A percentile compares a stretch with the other conserved stretches of the same genome.
These are phyloP conservation scores for Vulpes lagopus DNA, from an alignment of 2,113 vertebrate species.

Conservation along the genomic window DNA sequence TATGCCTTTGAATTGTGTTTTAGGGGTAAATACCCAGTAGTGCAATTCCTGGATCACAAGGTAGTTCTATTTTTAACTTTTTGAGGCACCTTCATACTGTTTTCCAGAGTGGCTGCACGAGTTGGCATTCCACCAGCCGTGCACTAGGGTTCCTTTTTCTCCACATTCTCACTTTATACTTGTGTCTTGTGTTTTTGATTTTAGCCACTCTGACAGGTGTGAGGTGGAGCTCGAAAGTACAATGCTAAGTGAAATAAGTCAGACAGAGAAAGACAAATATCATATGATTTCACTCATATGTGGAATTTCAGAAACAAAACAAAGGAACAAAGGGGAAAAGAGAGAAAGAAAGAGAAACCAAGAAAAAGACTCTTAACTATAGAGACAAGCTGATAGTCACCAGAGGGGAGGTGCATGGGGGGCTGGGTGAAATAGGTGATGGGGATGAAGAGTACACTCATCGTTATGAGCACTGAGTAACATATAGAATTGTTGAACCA, in stretches of 20 bases:
- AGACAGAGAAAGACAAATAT: not conserved
- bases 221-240: not conserved
- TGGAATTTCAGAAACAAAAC: not conserved
- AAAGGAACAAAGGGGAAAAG: not conserved
- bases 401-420: not conserved
- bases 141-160: not conserved
- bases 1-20: not conserved
- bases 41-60: not conserved
- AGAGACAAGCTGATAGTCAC: not conserved
- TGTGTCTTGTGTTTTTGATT: not conserved
- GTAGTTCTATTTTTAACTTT: not conserved
- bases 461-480: not conserved
- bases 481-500: not conserved
- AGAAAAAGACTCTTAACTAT: not conserved
- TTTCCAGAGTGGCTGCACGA: not conserved
- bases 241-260: not conserved
- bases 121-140: not conserved
- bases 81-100: not conserved
- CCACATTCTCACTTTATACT: not conserved
- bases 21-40: not conserved
- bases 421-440: not conserved
- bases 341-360: not conserved
- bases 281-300: not conserved
- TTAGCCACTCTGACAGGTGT: not conserved
- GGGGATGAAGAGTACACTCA: not conserved